Conservation (phyloP, 2,113 vertebrate genomes). For the Mesembrinibis cayennensis region DNA sequence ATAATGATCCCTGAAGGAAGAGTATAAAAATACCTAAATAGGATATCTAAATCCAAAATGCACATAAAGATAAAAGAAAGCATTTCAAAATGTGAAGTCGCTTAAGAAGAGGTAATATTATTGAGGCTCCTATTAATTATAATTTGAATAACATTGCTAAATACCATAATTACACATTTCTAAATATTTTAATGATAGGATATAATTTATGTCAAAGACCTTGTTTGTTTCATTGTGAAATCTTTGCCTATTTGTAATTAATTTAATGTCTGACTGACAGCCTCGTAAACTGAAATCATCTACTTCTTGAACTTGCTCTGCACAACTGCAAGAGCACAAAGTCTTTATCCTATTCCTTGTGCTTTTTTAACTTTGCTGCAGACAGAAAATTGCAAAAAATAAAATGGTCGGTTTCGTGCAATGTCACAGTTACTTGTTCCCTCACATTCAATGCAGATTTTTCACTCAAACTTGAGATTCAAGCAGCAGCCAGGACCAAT, state of each 20-base stretch:
- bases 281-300: background rate
- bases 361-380: background rate
- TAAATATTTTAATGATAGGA: slow-evolving; percentile 62
- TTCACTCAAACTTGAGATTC: background rate
- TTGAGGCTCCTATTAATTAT: slow-evolving; percentile 26
- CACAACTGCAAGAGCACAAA: background rate
- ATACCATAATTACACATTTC: slow-evolving; percentile 30
- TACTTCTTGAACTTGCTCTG: background rate
- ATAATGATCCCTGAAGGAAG: slow-evolving; percentile 78
- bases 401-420: background rate
- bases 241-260: slow-evolving; percentile 55
- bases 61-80: slow-evolving; percentile 60
- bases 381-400: background rate
- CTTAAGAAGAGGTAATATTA: slow-evolving; percentile 30
- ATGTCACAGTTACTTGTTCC: background rate
- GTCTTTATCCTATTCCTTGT: background rate
- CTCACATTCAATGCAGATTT: background rate
- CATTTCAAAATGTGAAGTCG: slow-evolving; percentile 20
- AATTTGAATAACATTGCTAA: slow-evolving; percentile 23
- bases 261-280: slow-evolving; percentile 36
- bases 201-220: slow-evolving; percentile 41
- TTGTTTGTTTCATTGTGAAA: slow-evolving; percentile 54
- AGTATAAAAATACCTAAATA: slow-evolving; percentile 71
- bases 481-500: background rate
- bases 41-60: slow-evolving; percentile 67